Conservation (phyloP, 2,797 vertebrate species). For the Rhinatrema bivittatum region DNA sequence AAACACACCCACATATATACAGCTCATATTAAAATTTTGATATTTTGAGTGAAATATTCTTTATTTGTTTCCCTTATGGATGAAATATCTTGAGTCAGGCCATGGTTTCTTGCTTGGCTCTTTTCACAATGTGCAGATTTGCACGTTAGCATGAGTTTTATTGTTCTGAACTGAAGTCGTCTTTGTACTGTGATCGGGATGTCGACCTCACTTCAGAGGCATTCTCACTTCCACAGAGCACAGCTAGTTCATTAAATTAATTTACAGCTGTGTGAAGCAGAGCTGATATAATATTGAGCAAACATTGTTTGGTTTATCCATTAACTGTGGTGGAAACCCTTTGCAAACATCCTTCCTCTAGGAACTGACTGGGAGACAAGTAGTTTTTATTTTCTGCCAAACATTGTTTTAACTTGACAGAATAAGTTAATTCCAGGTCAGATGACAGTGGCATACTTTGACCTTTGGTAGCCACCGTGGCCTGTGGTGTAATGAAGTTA, state of each 20-base stretch:
- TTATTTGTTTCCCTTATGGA: too few relatives aligned
- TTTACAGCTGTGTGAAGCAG: slow-evolving; percentile 35
- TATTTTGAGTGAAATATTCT: too few relatives aligned
- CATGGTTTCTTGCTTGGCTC: too few relatives aligned
- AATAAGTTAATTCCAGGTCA: slow-evolving; percentile 37
- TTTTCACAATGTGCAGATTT: slow-evolving; percentile 21
- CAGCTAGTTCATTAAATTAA: slow-evolving; percentile 45
- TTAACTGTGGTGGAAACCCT: slow-evolving; percentile 47
- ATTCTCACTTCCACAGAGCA: slow-evolving; percentile 39
- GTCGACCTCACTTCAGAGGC: slow-evolving; percentile 25
- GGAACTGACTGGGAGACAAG: slow-evolving; percentile 28
- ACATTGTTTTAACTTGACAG: slow-evolving; percentile 20
- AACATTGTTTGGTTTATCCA: slow-evolving; percentile 45
- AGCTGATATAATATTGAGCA: slow-evolving; percentile 43
- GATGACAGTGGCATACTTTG: slow-evolving; percentile 4
- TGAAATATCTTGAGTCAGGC: too few relatives aligned
- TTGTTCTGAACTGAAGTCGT: slow-evolving; percentile 23
- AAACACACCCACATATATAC: too few relatives aligned
- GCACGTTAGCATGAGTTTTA: slow-evolving; percentile 41
- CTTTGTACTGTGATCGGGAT: slow-evolving; percentile 25
- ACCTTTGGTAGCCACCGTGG: slow-evolving; percentile 1
- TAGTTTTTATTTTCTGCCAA: not conserved
- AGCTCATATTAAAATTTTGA: too few relatives aligned
- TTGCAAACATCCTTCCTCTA: slow-evolving; percentile 42
- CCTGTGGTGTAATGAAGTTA: slow-evolving; percentile 7